These are phyloP conservation scores for Palloptera scutellata DNA, from an alignment of 2,888 invertebrate genomes.

Conservation along the genomic window DNA sequence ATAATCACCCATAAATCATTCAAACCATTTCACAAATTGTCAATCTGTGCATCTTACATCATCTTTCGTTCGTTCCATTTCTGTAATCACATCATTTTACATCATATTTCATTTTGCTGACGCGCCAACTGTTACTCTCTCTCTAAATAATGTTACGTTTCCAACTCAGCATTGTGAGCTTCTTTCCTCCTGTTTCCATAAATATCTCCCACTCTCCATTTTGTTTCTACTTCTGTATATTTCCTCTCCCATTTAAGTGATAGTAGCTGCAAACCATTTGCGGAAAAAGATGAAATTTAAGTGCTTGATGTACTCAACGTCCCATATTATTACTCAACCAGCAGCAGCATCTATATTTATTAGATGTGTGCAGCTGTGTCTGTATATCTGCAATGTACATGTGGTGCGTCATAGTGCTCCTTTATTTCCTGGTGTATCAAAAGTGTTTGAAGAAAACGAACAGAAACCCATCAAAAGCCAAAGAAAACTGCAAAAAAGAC, in stretches of 20 bases:
- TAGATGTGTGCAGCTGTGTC: too few species aligned
- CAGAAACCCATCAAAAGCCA: too few species aligned
- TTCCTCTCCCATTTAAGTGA: neutral
- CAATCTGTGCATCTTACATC: constrained; percentile 23
- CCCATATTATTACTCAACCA: neutral
- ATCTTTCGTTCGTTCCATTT: constrained; percentile 1
- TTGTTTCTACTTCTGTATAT: neutral
- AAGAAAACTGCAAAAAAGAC: too few species aligned
- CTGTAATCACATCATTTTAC: constrained; percentile 30
- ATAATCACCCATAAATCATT: constrained; percentile 27
- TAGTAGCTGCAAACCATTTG: constrained; percentile 12
- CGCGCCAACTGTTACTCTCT: constrained; percentile 17
- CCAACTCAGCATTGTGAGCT: neutral
- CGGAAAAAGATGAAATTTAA: neutral
- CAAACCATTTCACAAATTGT: constrained; percentile 30
- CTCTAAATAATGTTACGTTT: neutral
- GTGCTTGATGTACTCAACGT: constrained; percentile 1
- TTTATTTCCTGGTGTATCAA: neutral
- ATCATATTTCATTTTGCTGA: constrained; percentile 28
- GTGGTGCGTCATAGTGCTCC: too few species aligned
- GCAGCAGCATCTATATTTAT: too few species aligned
- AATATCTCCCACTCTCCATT: neutral
- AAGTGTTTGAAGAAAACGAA: neutral
- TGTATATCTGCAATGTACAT: too few species aligned
- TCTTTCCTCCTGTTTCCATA: neutral